A percentile compares a stretch with the other conserved stretches of the same genome.
Conservation (phyloP, 1,140 invertebrate species). For the Brachionus paranguensis region DNA sequence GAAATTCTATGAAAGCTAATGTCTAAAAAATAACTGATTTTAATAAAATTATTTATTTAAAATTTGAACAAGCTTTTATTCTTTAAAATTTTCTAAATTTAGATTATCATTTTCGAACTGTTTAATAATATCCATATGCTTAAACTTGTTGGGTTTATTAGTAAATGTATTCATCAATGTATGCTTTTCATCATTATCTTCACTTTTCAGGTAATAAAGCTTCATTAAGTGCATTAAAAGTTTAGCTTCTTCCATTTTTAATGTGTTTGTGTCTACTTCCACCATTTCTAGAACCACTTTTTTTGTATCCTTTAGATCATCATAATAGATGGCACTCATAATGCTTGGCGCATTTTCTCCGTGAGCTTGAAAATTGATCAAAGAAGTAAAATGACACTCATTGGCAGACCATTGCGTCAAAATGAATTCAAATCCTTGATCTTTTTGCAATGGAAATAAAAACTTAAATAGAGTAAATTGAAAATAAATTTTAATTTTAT, state of each 20-base stretch:
- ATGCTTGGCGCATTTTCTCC: conserved; percentile 30
- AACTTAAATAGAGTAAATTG: neutral
- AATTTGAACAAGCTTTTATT: neutral
- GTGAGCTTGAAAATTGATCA: conserved; percentile 35
- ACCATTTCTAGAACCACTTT: conserved; percentile 22
- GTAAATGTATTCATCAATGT: neutral
- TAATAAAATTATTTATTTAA: neutral
- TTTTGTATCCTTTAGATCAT: conserved; percentile 31
- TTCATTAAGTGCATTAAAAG: conserved; percentile 18
- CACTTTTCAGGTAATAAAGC: conserved; percentile 1
- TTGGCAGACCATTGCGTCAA: conserved; percentile 18
- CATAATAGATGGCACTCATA: conserved; percentile 26
- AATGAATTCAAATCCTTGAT: conserved; percentile 32
- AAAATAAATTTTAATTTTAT: neutral
- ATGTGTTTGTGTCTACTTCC: neutral
- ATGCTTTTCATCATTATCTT: neutral
- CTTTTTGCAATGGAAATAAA: conserved; percentile 32
- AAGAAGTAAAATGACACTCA: conserved; percentile 33
- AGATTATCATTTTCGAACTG: conserved; percentile 17
- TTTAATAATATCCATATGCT: conserved; percentile 26
- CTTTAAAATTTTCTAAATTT: conserved; percentile 10
- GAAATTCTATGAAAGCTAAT: neutral
- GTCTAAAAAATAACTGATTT: neutral
- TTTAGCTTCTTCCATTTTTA: conserved; percentile 28
- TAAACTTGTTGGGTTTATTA: neutral